Conservation (phyloP, 2,888 invertebrate genomes). For the Drosophila nr. medialis region DNA sequence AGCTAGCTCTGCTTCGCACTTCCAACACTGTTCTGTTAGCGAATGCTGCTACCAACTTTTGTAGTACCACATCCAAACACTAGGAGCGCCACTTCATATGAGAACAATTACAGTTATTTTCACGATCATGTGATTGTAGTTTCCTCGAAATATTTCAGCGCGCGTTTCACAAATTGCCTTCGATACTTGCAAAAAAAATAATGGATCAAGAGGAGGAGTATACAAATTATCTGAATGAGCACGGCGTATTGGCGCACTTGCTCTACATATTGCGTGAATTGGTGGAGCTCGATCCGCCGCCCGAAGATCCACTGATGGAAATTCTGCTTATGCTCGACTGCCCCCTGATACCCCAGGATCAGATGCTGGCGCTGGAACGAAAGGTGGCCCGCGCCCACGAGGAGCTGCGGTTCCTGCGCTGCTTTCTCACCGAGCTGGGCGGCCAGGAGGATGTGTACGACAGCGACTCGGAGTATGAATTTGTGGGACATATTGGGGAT, state of each 20-base stretch:
- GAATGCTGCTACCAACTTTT: constrained; percentile 5
- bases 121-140: constrained; percentile 10
- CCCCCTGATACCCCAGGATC: constrained; percentile 62
- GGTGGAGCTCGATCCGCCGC: constrained; percentile 38
- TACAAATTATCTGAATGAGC: constrained; percentile 41
- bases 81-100: constrained; percentile 12
- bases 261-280: constrained; percentile 49
- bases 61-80: constrained; percentile 9
- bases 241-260: constrained; percentile 48
- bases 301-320: constrained; percentile 55
- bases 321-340: constrained; percentile 56
- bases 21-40: constrained; percentile 3
- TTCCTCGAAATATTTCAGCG: constrained; percentile 11
- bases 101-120: constrained; percentile 50
- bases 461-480: constrained; percentile 55
- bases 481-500: constrained; percentile 48
- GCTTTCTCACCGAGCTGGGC: constrained; percentile 50
- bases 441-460: constrained; percentile 51
- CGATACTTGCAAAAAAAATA: neutral
- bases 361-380: constrained; percentile 66
- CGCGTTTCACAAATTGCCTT: neutral
- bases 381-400: constrained; percentile 59
- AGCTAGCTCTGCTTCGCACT: neutral
- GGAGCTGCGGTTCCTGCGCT: constrained; percentile 59
- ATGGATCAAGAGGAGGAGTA: constrained; percentile 50